Conservation (phyloP, 2,888 invertebrate species). For the Zygothrica quintamaculata region DNA sequence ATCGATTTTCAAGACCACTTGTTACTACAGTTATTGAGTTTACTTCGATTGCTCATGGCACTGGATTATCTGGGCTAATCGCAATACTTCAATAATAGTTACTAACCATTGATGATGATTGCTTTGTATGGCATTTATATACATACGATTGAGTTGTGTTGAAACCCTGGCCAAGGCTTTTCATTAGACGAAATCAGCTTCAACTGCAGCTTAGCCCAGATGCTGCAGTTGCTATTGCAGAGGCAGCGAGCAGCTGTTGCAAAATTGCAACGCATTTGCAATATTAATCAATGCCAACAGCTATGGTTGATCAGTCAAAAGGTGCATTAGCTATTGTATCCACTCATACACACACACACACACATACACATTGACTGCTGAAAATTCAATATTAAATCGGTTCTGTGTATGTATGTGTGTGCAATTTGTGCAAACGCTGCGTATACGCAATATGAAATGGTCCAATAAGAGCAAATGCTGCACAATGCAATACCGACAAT, state of each 20-base stretch:
- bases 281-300: conserved; percentile 61
- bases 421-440: conserved; percentile 40
- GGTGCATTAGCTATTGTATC: conserved; percentile 43
- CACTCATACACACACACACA: conserved; percentile 33
- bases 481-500: conserved; percentile 51
- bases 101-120: neutral
- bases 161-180: too few species aligned
- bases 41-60: neutral
- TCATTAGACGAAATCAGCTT: conserved; percentile 49
- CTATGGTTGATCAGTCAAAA: conserved; percentile 42
- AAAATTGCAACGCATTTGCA: conserved; percentile 36
- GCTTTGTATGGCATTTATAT: neutral
- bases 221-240: too few species aligned
- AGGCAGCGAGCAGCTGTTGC: conserved; percentile 13
- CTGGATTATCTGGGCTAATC: neutral
- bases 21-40: too few species aligned
- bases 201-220: conserved; percentile 10
- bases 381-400: conserved; percentile 52
- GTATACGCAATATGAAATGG: conserved; percentile 57
- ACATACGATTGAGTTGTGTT: neutral
- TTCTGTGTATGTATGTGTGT: conserved; percentile 18
- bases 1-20: too few species aligned
- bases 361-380: conserved; percentile 19
- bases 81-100: neutral
- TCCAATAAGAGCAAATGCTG: neutral